A percentile compares a stretch with the other conserved stretches of the same genome.
Conservation (phyloP, 2,113 vertebrate genomes). For the Pollachius pollachius region DNA sequence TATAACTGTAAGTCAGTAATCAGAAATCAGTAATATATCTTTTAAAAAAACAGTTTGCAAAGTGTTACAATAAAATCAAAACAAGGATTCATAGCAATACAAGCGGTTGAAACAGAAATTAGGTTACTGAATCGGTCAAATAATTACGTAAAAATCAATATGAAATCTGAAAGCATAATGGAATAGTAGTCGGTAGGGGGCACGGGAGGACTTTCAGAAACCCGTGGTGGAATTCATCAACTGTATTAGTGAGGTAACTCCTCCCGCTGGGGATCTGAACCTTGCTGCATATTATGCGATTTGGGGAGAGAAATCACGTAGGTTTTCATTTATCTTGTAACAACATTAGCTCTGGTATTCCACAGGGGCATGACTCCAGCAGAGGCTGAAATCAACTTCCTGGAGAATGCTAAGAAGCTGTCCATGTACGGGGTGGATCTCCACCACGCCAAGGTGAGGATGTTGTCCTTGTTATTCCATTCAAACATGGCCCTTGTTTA, state of each 20-base stretch:
- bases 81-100: too few relatives aligned
- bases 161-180: too few relatives aligned
- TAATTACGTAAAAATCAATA: too few relatives aligned
- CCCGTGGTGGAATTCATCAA: slow-evolving; percentile 13
- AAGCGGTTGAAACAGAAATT: too few relatives aligned
- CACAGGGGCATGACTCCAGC: slow-evolving; percentile 93
- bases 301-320: background rate
- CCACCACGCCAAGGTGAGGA: slow-evolving; percentile 92
- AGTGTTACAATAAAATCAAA: too few relatives aligned
- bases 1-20: too few relatives aligned
- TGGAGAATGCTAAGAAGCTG: slow-evolving; percentile 98
- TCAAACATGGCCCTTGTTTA: background rate
- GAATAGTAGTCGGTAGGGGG: slow-evolving; percentile 1
- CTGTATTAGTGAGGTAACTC: slow-evolving; percentile 19
- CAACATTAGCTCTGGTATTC: background rate
- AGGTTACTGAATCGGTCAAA: too few relatives aligned
- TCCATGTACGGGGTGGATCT: slow-evolving; percentile 99
- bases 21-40: too few relatives aligned
- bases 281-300: slow-evolving; percentile 28
- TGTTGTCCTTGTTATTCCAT: background rate
- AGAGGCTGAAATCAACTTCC: slow-evolving; percentile 96
- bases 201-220: background rate
- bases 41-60: too few relatives aligned
- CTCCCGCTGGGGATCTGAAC: slow-evolving; percentile 7
- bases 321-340: background rate